Conservation (phyloP, 2,888 invertebrate genomes). For the Arge pagana region DNA sequence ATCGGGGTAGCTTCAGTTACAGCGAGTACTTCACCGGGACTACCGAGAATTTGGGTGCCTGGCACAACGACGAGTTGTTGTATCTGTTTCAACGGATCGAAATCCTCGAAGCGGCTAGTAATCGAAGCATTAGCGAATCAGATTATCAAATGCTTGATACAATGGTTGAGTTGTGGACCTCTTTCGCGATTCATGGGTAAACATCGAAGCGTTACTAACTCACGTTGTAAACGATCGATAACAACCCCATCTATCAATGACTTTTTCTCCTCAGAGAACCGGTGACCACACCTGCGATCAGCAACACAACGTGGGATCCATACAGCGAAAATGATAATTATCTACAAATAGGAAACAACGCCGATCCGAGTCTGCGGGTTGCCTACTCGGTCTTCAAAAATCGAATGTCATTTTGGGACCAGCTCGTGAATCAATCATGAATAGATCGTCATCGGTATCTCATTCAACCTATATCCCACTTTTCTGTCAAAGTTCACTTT, state of each 20-base stretch:
- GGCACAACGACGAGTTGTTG: slow-evolving; percentile 60
- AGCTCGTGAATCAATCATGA: too few species aligned
- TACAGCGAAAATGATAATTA: neutral
- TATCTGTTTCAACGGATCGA: slow-evolving; percentile 44
- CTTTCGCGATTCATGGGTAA: slow-evolving; percentile 31
- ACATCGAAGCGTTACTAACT: too few species aligned
- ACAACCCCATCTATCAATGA: too few species aligned
- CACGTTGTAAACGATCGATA: too few species aligned
- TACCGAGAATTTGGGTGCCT: slow-evolving; percentile 43
- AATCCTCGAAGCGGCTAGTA: too few species aligned
- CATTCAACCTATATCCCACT: too few species aligned
- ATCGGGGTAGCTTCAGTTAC: slow-evolving; percentile 29
- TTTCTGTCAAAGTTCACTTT: too few species aligned
- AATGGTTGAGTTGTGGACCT: slow-evolving; percentile 53
- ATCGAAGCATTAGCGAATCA: slow-evolving; percentile 30
- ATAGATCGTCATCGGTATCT: too few species aligned
- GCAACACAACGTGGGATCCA: neutral
- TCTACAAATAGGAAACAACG: neutral
- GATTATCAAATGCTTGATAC: slow-evolving; percentile 47
- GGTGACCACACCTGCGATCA: neutral
- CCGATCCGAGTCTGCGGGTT: neutral
- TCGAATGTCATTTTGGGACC: neutral
- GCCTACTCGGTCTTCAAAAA: neutral
- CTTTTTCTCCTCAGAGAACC: neutral
- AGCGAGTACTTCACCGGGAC: neutral